Evolutionary conservation across 1,140 invertebrate species (phyloP).

Genomic region (Acromyrmex charruanus): DNA sequence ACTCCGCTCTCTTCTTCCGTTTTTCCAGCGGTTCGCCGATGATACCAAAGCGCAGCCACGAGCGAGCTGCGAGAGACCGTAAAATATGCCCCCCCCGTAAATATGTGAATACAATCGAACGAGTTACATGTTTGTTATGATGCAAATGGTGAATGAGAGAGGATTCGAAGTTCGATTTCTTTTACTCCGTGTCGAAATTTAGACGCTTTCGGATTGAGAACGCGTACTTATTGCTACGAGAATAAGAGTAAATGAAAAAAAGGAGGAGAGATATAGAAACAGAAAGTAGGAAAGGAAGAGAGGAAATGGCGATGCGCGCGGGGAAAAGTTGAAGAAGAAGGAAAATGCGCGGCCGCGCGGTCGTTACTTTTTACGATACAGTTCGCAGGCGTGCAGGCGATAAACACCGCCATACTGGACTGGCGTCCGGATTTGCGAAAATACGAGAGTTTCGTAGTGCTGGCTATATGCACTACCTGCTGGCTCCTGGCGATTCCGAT

Average conservation of each 20-base stretch:
- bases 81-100: neutral
- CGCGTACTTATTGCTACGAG: neutral
- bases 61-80: neutral
- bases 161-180: neutral
- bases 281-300: neutral
- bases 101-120: neutral
- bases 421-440: constrained; percentile 89
- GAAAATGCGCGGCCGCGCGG: constrained; percentile 54
- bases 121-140: neutral
- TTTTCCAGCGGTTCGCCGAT: neutral
- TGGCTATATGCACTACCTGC: constrained; percentile 88
- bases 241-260: neutral
- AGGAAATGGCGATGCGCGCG: constrained; percentile 26
- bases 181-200: neutral
- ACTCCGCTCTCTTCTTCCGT: neutral
- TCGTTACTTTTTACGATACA: constrained; percentile 80
- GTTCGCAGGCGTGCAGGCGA: constrained; percentile 94
- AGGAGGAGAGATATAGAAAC: neutral
- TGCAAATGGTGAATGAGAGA: neutral
- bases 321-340: constrained; percentile 25
- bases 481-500: constrained; percentile 90
- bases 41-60: neutral
- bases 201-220: neutral
- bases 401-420: constrained; percentile 92
- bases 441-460: constrained; percentile 88